A percentile compares a stretch with the other conserved stretches of the same genome.
These are phyloP conservation scores for Mesembrinibis cayennensis DNA, from an alignment of 2,113 vertebrate species.

Conservation along the genomic window DNA sequence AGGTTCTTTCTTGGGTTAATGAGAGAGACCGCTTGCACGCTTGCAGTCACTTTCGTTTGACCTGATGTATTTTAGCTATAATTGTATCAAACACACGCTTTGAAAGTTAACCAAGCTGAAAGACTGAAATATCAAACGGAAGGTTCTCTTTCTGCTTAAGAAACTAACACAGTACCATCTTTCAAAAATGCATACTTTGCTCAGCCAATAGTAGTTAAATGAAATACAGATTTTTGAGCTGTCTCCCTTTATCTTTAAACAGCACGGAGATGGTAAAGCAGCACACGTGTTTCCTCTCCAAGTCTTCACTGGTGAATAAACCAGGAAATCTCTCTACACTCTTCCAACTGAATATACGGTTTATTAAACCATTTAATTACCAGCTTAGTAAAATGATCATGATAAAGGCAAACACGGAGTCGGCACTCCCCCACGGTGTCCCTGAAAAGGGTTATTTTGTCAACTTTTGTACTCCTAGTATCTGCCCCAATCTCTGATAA, in stretches of 20 bases:
- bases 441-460: not conserved
- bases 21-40: not conserved
- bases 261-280: not conserved
- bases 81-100: not conserved
- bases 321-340: not conserved
- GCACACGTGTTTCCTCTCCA: not conserved
- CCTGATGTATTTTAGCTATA: not conserved
- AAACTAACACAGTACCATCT: not conserved
- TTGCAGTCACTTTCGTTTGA: not conserved
- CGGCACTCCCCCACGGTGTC: not conserved
- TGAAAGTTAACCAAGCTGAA: not conserved
- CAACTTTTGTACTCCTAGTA: not conserved
- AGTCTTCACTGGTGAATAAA: not conserved
- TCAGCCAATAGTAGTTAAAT: not conserved
- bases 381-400: not conserved
- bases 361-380: slow-evolving; percentile 13
- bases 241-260: not conserved
- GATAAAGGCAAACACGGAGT: not conserved
- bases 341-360: not conserved
- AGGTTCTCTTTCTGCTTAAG: not conserved
- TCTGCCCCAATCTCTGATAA: not conserved
- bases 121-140: not conserved
- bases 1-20: not conserved
- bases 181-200: not conserved
- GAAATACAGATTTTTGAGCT: not conserved